These are phyloP conservation scores for Chiridota heheva DNA, from an alignment of 35 echinoderm and acorn worm species.

Conservation along the genomic window DNA sequence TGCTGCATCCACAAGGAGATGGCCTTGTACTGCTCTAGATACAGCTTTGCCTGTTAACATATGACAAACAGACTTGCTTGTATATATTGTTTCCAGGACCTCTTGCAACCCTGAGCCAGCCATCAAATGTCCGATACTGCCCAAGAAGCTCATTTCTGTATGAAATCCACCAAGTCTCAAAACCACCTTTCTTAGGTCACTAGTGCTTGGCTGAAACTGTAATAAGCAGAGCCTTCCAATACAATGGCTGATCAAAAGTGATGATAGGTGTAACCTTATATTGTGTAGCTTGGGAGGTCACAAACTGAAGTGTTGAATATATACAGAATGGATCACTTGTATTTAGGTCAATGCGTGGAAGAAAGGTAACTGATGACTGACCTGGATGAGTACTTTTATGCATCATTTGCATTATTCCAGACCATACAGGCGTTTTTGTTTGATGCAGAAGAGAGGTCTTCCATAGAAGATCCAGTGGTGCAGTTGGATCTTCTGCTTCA, in stretches of 20 bases:
- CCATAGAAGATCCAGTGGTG: constrained; percentile 38
- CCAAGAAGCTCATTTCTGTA: constrained; percentile 70
- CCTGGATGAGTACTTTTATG: constrained; percentile 46
- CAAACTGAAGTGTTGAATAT: constrained; percentile 57
- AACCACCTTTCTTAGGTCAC: constrained; percentile 13
- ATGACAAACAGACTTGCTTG: constrained; percentile 46
- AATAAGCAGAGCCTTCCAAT: constrained; percentile 59
- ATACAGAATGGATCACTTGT: constrained; percentile 62
- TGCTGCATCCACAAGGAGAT: constrained; percentile 42
- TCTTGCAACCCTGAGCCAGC: constrained; percentile 20
- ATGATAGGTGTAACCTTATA: constrained; percentile 46
- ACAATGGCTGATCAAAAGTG: constrained; percentile 66
- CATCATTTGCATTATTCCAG: constrained; percentile 57
- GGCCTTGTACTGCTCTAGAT: constrained; percentile 34
- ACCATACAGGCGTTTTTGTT: constrained; percentile 30
- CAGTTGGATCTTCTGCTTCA: constrained; percentile 32
- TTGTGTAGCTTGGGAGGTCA: constrained; percentile 25
- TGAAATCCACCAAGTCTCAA: constrained; percentile 59
- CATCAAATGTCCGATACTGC: constrained; percentile 59
- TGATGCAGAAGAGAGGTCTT: background rate
- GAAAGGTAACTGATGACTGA: constrained; percentile 41
- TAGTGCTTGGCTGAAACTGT: background rate
- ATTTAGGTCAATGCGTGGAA: constrained; percentile 53
- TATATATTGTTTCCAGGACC: constrained; percentile 48
- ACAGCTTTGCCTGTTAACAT: constrained; percentile 52